Evolutionary conservation across 2,113 vertebrate genomes (phyloP).

Genomic region (Muntiacus muntjak): DNA sequence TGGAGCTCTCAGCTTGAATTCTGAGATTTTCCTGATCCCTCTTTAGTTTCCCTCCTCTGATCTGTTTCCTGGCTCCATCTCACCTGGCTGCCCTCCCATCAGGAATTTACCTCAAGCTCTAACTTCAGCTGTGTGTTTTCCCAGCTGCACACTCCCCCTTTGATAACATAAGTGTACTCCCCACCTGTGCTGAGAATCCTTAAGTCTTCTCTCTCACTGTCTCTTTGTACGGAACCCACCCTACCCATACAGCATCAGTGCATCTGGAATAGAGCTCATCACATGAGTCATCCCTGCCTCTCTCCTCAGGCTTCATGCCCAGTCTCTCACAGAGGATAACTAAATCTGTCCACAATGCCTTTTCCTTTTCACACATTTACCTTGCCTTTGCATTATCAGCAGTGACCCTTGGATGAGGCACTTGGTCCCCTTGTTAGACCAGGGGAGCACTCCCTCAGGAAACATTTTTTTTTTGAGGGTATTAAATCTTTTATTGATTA

Average conservation of each 20-base stretch:
- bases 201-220: not conserved
- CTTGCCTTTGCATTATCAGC: not conserved
- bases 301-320: not conserved
- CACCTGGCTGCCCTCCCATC: not conserved
- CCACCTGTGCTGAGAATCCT: not conserved
- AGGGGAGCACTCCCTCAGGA: not conserved
- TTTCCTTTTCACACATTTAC: not conserved
- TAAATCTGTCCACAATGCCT: not conserved
- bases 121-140: not conserved
- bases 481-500: not conserved
- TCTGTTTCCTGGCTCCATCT: not conserved
- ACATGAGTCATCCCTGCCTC: not conserved
- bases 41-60: not conserved
- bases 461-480: not conserved
- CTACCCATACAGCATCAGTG: not conserved
- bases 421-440: not conserved
- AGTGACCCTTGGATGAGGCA: not conserved
- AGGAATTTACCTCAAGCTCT: not conserved
- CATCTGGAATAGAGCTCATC: not conserved
- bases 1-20: not conserved
- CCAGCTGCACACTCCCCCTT: not conserved
- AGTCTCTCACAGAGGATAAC: not conserved
- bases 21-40: not conserved
- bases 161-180: not conserved
- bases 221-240: not conserved